Percentiles rank a stretch among this genome's conserved stretches.
Evolutionary conservation across 2,113 vertebrate species (phyloP).

Genomic region (Lepus europaeus): DNA sequence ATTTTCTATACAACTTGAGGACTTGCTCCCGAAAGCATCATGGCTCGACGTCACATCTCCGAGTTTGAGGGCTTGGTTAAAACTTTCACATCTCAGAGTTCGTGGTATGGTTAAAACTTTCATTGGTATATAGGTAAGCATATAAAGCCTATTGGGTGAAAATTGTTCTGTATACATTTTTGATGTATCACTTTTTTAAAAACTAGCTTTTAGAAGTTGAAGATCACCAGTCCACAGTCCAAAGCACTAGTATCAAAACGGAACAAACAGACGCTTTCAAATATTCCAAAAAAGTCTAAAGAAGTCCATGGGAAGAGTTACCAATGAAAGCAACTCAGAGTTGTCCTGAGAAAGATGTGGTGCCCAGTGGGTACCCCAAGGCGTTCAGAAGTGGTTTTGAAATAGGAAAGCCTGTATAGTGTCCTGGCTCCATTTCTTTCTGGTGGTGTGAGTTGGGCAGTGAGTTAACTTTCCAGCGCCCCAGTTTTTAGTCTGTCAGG

Average conservation of each 20-base stretch:
- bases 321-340: neutral
- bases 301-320: neutral
- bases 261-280: neutral
- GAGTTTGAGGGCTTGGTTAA: neutral
- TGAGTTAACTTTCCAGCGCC: neutral
- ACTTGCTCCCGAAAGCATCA: neutral
- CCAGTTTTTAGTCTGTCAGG: neutral
- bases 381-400: neutral
- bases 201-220: neutral
- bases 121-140: neutral
- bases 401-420: no score
- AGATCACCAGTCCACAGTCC: neutral
- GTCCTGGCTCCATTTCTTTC: neutral
- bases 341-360: neutral
- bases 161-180: neutral
- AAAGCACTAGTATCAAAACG: conserved; percentile 40
- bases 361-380: neutral
- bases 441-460: neutral
- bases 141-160: neutral
- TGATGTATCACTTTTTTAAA: neutral
- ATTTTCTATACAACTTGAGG: neutral
- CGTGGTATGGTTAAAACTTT: neutral
- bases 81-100: neutral
- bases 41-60: neutral
- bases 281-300: neutral